phyloP scores from a whole-genome alignment of 2,888 invertebrate species.

The Sericinus montela region DNA sequence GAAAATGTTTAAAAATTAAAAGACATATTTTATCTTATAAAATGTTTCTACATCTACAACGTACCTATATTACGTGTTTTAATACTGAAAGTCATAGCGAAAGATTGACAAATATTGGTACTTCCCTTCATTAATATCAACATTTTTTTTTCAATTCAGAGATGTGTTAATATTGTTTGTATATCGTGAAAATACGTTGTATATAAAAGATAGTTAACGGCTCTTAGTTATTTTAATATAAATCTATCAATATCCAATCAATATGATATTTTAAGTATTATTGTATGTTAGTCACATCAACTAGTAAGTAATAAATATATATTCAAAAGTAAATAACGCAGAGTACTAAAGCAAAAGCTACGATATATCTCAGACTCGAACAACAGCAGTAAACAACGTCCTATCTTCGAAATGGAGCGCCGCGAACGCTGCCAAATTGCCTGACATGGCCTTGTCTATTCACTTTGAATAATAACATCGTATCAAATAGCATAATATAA shows the following conservation, averaged over 20 bases:
- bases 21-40: no score
- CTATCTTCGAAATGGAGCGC: slow-evolving; percentile 7
- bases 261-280: no score
- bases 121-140: neutral
- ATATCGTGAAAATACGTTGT: neutral
- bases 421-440: slow-evolving; percentile 15
- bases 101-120: neutral
- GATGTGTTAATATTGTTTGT: neutral
- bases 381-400: slow-evolving; percentile 10
- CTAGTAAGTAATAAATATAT: no score
- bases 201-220: no score
- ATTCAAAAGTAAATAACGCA: neutral
- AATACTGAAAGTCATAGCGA: neutral
- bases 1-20: no score
- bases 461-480: slow-evolving; percentile 7
- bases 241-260: no score
- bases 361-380: slow-evolving; percentile 5
- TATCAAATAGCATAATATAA: slow-evolving; percentile 1
- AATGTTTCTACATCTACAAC: no score
- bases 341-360: neutral
- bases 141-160: neutral
- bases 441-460: slow-evolving; percentile 8
- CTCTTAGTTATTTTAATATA: no score
- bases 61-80: no score
- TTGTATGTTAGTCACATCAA: no score